Evolutionary conservation across 2,113 vertebrate genomes (phyloP).

Genomic region (Camelus bactrianus): DNA sequence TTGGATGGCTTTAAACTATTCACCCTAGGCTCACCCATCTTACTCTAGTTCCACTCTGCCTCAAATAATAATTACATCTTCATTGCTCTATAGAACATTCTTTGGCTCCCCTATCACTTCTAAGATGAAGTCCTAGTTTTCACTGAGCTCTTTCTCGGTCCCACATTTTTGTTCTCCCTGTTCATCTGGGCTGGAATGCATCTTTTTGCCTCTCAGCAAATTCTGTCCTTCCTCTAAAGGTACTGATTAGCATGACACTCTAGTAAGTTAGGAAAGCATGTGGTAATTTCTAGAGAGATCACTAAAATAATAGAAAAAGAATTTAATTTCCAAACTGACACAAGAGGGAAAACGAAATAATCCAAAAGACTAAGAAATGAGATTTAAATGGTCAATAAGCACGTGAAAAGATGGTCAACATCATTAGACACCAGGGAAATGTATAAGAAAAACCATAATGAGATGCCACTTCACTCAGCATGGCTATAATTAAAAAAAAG

Average conservation of each 20-base stretch:
- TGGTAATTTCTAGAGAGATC: constrained; percentile 9
- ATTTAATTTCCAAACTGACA: constrained; percentile 25
- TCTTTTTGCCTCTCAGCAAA: constrained; percentile 19
- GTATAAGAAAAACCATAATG: neutral
- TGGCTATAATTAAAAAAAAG: neutral
- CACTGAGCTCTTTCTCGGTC: neutral
- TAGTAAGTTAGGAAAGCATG: constrained; percentile 20
- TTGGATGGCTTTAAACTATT: neutral
- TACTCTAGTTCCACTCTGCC: neutral
- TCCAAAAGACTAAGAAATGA: constrained; percentile 30
- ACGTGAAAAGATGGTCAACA: neutral
- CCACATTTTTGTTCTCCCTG: neutral
- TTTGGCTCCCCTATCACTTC: neutral
- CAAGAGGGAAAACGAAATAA: constrained; percentile 32
- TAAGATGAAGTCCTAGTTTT: neutral
- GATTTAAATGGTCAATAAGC: constrained; percentile 33
- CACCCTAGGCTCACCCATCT: neutral
- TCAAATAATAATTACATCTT: constrained; percentile 38
- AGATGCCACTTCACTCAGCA: neutral
- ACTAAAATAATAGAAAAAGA: constrained; percentile 34
- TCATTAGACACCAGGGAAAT: constrained; percentile 12
- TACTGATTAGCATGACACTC: constrained; percentile 14
- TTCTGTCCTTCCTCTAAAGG: neutral
- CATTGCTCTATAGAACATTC: neutral
- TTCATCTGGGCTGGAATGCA: constrained; percentile 39